A percentile compares a stretch with the other conserved stretches of the same genome.
Evolutionary conservation across 2,113 vertebrate species (phyloP).

Genomic region (Datnioides undecimradiatus): DNA sequence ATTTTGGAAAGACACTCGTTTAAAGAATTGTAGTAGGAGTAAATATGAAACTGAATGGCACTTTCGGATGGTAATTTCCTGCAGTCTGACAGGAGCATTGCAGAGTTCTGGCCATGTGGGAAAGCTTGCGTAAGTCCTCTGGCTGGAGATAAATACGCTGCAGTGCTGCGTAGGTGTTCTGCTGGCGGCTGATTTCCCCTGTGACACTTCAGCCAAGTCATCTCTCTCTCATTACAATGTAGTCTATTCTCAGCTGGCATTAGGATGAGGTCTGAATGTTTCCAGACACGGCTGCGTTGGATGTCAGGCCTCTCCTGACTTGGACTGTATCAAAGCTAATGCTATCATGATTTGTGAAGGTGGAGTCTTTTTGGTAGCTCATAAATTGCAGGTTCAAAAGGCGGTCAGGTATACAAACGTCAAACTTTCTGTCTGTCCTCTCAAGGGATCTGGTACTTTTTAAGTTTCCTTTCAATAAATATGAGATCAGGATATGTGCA

Average conservation of each 20-base stretch:
- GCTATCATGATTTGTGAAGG: constrained; percentile 47
- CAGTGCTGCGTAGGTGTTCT: constrained; percentile 66
- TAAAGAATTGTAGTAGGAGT: background rate
- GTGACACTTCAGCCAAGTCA: constrained; percentile 66
- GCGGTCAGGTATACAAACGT: constrained; percentile 44
- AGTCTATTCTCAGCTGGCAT: constrained; percentile 55
- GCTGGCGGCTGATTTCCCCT: constrained; percentile 60
- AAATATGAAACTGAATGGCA: constrained; percentile 7
- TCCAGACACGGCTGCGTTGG: constrained; percentile 25
- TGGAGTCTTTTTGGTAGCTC: constrained; percentile 25
- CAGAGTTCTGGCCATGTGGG: constrained; percentile 21
- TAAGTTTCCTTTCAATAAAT: constrained; percentile 20
- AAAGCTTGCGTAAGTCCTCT: constrained; percentile 35
- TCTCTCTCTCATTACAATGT: constrained; percentile 55
- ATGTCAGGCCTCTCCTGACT: constrained; percentile 13
- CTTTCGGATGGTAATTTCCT: constrained; percentile 36
- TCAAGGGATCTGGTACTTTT: constrained; percentile 38
- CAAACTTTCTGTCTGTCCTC: constrained; percentile 15
- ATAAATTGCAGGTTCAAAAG: constrained; percentile 61
- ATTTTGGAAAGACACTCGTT: background rate
- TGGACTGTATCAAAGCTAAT: constrained; percentile 22
- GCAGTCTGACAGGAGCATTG: constrained; percentile 21
- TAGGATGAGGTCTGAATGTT: constrained; percentile 35
- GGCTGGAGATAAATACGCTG: constrained; percentile 53
- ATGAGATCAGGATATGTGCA: constrained; percentile 25